Percentiles rank a stretch among this genome's conserved stretches.
These are phyloP conservation scores for Sarcophaga rosellei DNA, from an alignment of 2,888 invertebrate species.

Conservation along the genomic window DNA sequence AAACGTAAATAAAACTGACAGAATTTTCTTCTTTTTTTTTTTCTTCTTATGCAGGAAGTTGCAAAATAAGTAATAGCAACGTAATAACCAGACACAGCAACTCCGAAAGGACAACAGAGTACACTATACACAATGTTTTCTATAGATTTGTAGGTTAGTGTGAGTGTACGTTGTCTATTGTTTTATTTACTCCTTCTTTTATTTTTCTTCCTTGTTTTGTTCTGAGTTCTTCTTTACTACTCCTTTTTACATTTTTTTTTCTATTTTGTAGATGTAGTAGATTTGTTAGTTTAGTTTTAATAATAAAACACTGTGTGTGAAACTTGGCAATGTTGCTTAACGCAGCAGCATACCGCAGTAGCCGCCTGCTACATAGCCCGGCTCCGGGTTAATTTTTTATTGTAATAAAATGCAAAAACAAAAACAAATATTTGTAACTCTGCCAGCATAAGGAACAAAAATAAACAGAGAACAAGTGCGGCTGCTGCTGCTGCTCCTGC, in stretches of 20 bases:
- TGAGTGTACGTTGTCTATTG: too few species aligned
- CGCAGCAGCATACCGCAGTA: too few species aligned
- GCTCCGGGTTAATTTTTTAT: constrained; percentile 20
- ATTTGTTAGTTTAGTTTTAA: constrained; percentile 39
- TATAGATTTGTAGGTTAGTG: too few species aligned
- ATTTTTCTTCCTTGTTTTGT: constrained; percentile 21
- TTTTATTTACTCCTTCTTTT: neutral
- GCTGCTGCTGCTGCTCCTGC: constrained; percentile 7
- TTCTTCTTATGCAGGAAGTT: too few species aligned
- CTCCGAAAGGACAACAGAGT: too few species aligned
- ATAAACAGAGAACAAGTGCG: constrained; percentile 12
- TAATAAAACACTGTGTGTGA: constrained; percentile 12
- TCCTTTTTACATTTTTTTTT: constrained; percentile 16
- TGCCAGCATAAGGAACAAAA: neutral
- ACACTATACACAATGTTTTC: too few species aligned
- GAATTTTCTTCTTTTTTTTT: too few species aligned
- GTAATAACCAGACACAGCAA: too few species aligned
- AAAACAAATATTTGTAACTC: constrained; percentile 33
- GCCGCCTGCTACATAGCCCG: too few species aligned
- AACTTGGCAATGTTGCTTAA: constrained; percentile 53
- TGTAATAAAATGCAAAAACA: neutral
- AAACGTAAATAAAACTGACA: too few species aligned
- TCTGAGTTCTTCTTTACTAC: constrained; percentile 43
- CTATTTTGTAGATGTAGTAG: neutral
- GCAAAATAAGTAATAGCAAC: too few species aligned